Evolutionary conservation across 2,113 vertebrate genomes (phyloP).

Genomic region (Tyto alba): DNA sequence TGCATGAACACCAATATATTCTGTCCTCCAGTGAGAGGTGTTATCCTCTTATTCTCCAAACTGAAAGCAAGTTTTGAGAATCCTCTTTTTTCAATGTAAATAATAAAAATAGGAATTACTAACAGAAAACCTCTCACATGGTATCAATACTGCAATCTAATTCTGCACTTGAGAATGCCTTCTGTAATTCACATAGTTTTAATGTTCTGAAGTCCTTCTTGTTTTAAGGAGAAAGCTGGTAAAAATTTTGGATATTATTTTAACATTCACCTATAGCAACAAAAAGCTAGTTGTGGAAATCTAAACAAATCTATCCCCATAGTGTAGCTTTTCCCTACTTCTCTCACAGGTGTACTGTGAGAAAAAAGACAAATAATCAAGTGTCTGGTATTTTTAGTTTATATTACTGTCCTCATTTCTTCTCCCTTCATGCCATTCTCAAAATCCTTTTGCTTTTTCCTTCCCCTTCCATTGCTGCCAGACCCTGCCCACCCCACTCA

Average conservation of each 20-base stretch:
- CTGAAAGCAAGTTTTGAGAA: neutral
- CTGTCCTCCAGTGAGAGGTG: neutral
- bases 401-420: neutral
- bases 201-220: neutral
- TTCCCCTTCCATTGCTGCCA: neutral
- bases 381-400: neutral
- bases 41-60: neutral
- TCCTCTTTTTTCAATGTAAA: neutral
- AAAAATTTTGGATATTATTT: neutral
- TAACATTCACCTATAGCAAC: neutral
- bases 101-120: neutral
- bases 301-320: neutral
- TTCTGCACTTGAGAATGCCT: neutral
- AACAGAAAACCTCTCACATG: neutral
- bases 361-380: neutral
- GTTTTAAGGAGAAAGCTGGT: neutral
- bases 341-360: neutral
- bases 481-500: slow-evolving; percentile 44
- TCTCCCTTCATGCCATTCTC: neutral
- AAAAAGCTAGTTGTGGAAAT: neutral
- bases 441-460: neutral
- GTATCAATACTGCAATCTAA: neutral
- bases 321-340: neutral
- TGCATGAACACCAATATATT: neutral
- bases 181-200: neutral